phyloP scores from a whole-genome alignment of 2,797 vertebrate species.

The Carapus acus region DNA sequence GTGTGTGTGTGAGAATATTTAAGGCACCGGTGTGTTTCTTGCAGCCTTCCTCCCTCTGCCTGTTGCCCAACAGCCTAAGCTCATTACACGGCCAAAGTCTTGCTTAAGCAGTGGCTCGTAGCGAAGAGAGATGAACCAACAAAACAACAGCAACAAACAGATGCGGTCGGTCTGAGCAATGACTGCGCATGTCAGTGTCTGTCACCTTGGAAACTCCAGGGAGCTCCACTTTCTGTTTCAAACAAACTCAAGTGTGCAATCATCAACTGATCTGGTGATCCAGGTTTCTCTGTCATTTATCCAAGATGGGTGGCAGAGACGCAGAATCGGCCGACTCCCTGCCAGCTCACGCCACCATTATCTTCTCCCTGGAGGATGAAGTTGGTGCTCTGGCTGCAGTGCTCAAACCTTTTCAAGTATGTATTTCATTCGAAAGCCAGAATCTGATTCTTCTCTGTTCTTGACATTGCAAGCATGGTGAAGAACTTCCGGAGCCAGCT shows the following conservation, averaged over 20 bases:
- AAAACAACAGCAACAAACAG: slow-evolving; percentile 22
- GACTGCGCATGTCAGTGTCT: no score
- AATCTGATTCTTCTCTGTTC: no score
- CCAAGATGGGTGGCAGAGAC: no score
- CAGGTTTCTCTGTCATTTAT: no score
- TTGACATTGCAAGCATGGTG: no score
- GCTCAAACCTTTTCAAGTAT: slow-evolving; percentile 86
- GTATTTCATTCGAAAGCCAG: neutral
- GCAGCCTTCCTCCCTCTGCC: slow-evolving; percentile 28
- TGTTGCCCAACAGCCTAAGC: slow-evolving; percentile 61
- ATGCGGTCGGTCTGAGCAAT: no score
- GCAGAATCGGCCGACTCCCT: slow-evolving; percentile 42
- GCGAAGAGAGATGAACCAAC: slow-evolving; percentile 28
- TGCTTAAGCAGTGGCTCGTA: slow-evolving; percentile 55
- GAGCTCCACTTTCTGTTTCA: no score
- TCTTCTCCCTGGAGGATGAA: slow-evolving; percentile 90
- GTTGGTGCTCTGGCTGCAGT: slow-evolving; percentile 84
- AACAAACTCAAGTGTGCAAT: no score
- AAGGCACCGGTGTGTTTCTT: slow-evolving; percentile 9
- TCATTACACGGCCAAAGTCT: slow-evolving; percentile 57
- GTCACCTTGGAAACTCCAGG: no score
- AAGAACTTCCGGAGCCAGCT: no score
- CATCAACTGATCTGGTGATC: no score
- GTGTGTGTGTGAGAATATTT: neutral
- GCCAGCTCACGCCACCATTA: slow-evolving; percentile 73